Evolutionary conservation across 2,113 vertebrate species (phyloP).

Genomic region (Phylloscopus trochilus): DNA sequence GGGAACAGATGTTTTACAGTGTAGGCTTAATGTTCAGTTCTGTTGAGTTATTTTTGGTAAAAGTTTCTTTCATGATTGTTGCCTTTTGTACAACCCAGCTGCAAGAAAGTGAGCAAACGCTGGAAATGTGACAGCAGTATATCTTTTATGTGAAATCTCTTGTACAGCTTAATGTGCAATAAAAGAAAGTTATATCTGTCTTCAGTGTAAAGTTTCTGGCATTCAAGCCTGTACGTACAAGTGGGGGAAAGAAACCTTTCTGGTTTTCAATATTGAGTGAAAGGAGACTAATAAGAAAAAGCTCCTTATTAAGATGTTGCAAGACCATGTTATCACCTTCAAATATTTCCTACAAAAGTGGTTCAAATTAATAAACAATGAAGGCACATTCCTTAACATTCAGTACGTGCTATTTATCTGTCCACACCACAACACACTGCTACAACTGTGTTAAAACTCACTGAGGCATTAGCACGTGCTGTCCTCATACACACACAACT

Average conservation of each 20-base stretch:
- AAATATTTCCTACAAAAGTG: constrained; percentile 54
- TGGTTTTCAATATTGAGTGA: constrained; percentile 58
- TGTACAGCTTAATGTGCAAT: constrained; percentile 88
- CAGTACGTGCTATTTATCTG: constrained; percentile 42
- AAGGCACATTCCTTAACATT: constrained; percentile 48
- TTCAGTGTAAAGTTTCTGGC: constrained; percentile 85
- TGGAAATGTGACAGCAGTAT: constrained; percentile 80
- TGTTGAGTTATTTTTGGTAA: constrained; percentile 67
- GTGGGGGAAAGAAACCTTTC: constrained; percentile 62
- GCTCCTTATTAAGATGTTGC: constrained; percentile 44
- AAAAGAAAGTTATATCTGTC: constrained; percentile 85
- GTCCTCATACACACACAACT: background rate
- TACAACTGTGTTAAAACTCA: background rate
- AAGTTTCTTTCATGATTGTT: constrained; percentile 76
- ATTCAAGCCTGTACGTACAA: constrained; percentile 66
- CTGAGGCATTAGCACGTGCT: background rate
- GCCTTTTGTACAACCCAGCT: constrained; percentile 80
- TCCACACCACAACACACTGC: background rate
- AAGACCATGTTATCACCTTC: constrained; percentile 63
- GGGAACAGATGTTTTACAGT: constrained; percentile 72
- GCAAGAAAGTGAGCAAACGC: constrained; percentile 75
- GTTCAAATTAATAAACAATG: constrained; percentile 50
- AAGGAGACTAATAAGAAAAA: constrained; percentile 57
- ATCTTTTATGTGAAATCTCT: constrained; percentile 82
- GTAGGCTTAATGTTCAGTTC: constrained; percentile 71